Base-by-base conservation (phyloP, 92 coral and sea anemone species). In the Palythoa caribaeorum region DNA sequence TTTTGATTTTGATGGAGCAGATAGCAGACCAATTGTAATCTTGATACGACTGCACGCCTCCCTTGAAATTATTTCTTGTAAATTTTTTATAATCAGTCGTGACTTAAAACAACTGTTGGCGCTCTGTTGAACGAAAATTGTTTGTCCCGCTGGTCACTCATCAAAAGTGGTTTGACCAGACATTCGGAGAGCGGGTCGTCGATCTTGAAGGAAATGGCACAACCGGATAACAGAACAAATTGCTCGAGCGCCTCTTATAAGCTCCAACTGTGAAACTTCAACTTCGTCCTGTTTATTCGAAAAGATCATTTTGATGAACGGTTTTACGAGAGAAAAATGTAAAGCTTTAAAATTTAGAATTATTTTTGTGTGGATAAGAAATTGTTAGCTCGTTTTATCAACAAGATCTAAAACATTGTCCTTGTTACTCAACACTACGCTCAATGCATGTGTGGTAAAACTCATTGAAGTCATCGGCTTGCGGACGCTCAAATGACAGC, bases 391-490 rank as follows among this genome's bases (percentile, higher is more conserved):
- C 37, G 14, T 7, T 65, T 81, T 81, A 81, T 81, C 86, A 19
- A 14, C 3, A 6, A 38, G 21, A 81, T 66, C 76, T 48, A 66
- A 47, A 15, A 40, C 73, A 38, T 73, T 79, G 38, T 38, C 39
- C 73, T 52, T 2, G 17, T 55, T 63, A 38, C 57, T 80, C 84
- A 38, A 79, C 84, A 8, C 4, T 28, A 3, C 7, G 39, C 12
- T 53, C 65, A 5, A 9, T 80, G 44, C 40, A 63, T 47, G 74
- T 79, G 84, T 79, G 84, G 84, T 20, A 62, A 15, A 48, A 6
- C 54, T 40, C 50, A 57, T 57, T 35, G 36, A 54, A 16, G 55
- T 79, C 60, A 79, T 79, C 69, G 53, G 84, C 72, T 62, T 59
- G 12, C 73, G 71, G 28, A 62, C 68, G 73, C 37, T 79, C 54